These are phyloP conservation scores for Heliornis fulica DNA, from an alignment of 2,113 vertebrate genomes.

Conservation along the genomic window DNA sequence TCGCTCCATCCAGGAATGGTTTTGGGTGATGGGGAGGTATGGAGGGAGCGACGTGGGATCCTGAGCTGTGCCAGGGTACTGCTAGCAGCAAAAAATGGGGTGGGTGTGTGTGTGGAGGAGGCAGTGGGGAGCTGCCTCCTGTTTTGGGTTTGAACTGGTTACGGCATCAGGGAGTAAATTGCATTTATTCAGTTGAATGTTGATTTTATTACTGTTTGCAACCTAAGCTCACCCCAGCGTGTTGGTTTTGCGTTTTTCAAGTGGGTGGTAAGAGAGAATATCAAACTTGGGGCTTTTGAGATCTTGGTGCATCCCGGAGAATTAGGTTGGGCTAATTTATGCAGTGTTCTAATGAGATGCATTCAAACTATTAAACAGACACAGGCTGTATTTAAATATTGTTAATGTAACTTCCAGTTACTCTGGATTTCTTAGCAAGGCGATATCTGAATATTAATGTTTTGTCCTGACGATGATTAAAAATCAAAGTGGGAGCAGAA, in stretches of 20 bases:
- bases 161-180: neutral
- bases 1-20: neutral
- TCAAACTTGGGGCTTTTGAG: conserved; percentile 27
- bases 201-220: conserved; percentile 2
- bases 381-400: conserved; percentile 19
- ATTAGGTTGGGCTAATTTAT: conserved; percentile 57
- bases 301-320: conserved; percentile 16
- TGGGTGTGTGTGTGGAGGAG: neutral
- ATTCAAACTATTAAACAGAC: conserved; percentile 44
- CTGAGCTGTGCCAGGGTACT: neutral
- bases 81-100: neutral
- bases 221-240: conserved; percentile 3
- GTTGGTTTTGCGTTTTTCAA: neutral
- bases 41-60: neutral
- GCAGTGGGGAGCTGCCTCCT: neutral
- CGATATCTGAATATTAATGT: neutral
- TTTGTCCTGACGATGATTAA: neutral
- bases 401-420: conserved; percentile 8
- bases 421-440: conserved; percentile 7
- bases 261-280: conserved; percentile 30
- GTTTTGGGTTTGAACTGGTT: neutral
- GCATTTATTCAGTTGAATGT: neutral
- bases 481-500: neutral
- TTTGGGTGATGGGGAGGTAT: neutral
- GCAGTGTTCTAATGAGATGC: conserved; percentile 27